Base-by-base conservation (phyloP, 1,140 invertebrate genomes). In the Ostrea denselamellosa region DNA sequence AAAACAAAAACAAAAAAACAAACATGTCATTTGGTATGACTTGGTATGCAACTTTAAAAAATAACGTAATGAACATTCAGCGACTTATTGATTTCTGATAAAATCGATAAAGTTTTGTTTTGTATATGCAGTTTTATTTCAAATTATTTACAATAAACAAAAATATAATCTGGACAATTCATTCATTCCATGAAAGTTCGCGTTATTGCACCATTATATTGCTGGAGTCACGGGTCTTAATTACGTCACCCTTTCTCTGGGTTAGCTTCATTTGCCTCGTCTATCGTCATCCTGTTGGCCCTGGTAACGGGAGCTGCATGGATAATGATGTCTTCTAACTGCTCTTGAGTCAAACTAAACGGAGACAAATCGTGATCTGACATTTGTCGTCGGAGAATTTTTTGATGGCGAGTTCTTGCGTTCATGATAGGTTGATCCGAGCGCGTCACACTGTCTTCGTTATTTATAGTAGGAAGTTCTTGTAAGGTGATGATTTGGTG, bases 301-400 rank as follows among this genome's bases (percentile, higher is more conserved):
- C 89, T 86, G 5, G 68, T 84, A 0, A 92, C 87, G 0, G 91
- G 91, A 4, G 90, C 84, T 28, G 91, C 92, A 52, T 93, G 93
- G 52, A 93, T 93, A 7, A 93, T 91, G 51, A 93, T 93, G 19
- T 92, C 92, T 84, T 93, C 92, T 82, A 93, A 85, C 54, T 92
- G 89, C 82, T 92, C 89, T 34, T 92, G 87, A 14, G 92, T 92
- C 62, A 93, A 53, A 65, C 87, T 92, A 84, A 93, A 91, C 17
- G 91, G 92, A 51, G 93, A 92, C 68, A 92, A 90, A 65, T 93
- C 90, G 77, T 93, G 91, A 83, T 91, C 90, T 0, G 91, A 91
- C 90, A 91, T 92, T 87, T 92, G 92, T 34, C 91, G 83, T 68
- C 91, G 89, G 34, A 92, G 85, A 19, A 92, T 90, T 85, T 93